Percentiles rank a stretch among this genome's conserved stretches.
Conservation (phyloP, 2,113 vertebrate species). For the Tapirus terrestris region DNA sequence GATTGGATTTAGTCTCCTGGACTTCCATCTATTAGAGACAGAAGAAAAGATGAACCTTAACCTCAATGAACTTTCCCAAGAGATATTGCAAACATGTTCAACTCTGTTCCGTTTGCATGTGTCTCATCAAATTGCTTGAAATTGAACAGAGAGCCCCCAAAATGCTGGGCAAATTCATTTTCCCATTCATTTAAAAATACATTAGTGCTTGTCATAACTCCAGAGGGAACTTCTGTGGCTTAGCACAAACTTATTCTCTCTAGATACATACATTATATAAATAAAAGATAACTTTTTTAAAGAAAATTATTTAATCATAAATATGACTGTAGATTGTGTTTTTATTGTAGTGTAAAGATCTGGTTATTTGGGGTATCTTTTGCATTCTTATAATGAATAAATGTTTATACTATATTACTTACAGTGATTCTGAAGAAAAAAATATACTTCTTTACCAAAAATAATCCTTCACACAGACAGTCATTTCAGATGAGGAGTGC, state of each 20-base stretch:
- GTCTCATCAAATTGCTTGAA: not conserved
- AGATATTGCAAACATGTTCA: not conserved
- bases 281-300: not conserved
- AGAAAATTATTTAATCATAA: not conserved
- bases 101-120: not conserved
- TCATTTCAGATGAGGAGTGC: not conserved
- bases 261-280: not conserved
- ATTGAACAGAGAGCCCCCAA: not conserved
- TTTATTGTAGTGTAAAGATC: not conserved
- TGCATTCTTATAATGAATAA: not conserved
- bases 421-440: not conserved
- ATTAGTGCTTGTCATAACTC: not conserved
- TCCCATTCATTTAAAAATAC: not conserved
- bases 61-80: not conserved
- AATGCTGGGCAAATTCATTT: not conserved
- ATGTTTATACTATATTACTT: not conserved
- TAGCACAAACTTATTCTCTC: not conserved
- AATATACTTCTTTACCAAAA: not conserved
- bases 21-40: not conserved
- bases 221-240: not conserved
- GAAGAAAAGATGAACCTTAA: not conserved
- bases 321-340: not conserved
- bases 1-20: not conserved
- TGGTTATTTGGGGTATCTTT: not conserved
- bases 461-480: not conserved